Base-by-base conservation (phyloP, 2,797 vertebrate genomes). In the Coccyzus lansbergi region DNA sequence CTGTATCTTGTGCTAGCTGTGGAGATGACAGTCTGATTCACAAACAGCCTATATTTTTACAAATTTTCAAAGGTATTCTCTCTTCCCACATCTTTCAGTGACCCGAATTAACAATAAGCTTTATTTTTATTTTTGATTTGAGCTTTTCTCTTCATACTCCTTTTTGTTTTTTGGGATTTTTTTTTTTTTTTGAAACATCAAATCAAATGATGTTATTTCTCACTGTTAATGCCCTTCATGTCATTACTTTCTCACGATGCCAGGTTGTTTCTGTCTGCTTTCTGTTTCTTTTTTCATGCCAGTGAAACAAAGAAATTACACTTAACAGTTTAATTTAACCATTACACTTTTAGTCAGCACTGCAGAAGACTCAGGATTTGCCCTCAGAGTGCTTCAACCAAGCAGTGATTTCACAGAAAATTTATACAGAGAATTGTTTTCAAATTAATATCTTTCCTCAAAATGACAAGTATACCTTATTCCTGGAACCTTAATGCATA, bases 241-340 rank as follows among this genome's bases (percentile, higher is more conserved):
- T 1, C 21, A 24, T 46, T 81, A 16, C 24, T 88, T 25, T 84
- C 16, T 80, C 31, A 89, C 72, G 63, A 56, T 52, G 59, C 70
- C 71, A 63, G 59, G 59, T 86, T 90, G 67, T 86, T 94, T 95
- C 59, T 83, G n/a, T 91, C 89, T 58, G 18, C 17, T 67, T 80
- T 77, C 56, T 88, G 46, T 81, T 91, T 92, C 83, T 8, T 92
- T 84, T 69, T 84, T 70, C 60, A 90, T 74, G 63, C 3, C 86
- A 94, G n/a, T n/a, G n/a, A n/a, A n/a, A n/a, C n/a, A n/a, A n/a
- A n/a, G n/a, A n/a, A n/a, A n/a, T n/a, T n/a, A n/a, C n/a, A n/a
- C n/a, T n/a, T n/a, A n/a, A n/a, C n/a, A n/a, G n/a, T n/a, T n/a
- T n/a, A n/a, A n/a, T n/a, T n/a, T n/a, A n/a, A n/a, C n/a, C n/a